These are phyloP conservation scores for Lanistes nyassanus DNA, from an alignment of 1,140 invertebrate species.

Conservation along the genomic window DNA sequence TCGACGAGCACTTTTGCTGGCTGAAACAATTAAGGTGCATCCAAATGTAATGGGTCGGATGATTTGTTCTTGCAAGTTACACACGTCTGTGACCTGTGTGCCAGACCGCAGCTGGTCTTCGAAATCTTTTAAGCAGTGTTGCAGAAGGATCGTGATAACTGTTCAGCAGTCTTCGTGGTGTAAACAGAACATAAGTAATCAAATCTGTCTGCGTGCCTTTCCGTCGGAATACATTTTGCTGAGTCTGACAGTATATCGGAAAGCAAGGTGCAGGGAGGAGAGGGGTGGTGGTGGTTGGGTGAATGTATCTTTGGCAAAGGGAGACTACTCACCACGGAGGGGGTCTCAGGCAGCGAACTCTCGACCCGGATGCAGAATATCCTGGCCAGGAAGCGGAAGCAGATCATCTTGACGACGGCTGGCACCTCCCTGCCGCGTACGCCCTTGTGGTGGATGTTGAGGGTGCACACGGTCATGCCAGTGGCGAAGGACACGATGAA, in stretches of 20 bases:
- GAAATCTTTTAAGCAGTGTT: too few species aligned
- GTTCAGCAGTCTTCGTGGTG: too few species aligned
- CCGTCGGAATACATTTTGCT: background rate
- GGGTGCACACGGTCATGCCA: constrained; percentile 76
- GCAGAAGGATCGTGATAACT: too few species aligned
- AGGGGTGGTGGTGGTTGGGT: background rate
- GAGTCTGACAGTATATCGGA: background rate
- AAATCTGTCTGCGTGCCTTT: background rate
- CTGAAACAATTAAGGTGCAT: too few species aligned
- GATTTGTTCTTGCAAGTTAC: too few species aligned
- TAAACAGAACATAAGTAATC: too few species aligned
- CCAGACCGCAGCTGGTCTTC: too few species aligned
- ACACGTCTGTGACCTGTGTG: too few species aligned
- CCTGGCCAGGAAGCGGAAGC: constrained; percentile 71
- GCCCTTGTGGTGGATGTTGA: constrained; percentile 89
- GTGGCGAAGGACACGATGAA: constrained; percentile 90
- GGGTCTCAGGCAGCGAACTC: constrained; percentile 11
- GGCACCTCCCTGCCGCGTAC: constrained; percentile 83
- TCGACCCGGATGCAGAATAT: constrained; percentile 70
- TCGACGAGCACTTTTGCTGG: too few species aligned
- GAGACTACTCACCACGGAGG: constrained; percentile 3
- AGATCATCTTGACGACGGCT: constrained; percentile 74
- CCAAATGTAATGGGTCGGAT: too few species aligned
- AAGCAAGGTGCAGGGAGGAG: too few species aligned
- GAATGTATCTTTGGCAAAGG: background rate